These are phyloP conservation scores for Pelodiscus sinensis DNA, from an alignment of 2,113 vertebrate genomes.

Conservation along the genomic window DNA sequence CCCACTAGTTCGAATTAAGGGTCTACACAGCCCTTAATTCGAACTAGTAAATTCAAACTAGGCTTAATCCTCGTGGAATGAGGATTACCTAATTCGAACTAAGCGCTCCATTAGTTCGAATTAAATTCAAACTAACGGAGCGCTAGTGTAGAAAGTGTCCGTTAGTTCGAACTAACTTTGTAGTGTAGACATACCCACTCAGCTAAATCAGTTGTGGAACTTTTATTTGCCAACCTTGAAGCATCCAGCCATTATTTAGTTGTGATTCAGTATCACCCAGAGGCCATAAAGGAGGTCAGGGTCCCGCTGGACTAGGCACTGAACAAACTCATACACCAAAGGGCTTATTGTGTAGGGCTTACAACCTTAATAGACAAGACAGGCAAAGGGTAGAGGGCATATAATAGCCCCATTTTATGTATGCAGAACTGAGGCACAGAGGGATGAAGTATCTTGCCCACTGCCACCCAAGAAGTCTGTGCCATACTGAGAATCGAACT, in stretches of 20 bases:
- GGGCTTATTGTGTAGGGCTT: neutral
- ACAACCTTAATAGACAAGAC: neutral
- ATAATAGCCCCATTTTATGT: neutral
- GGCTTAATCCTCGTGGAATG: too few species aligned
- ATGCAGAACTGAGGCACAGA: neutral
- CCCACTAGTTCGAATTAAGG: too few species aligned
- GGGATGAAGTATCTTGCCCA: accelerated
- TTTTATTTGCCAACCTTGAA: neutral
- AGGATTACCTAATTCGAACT: too few species aligned
- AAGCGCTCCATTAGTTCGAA: too few species aligned
- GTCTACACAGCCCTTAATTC: too few species aligned
- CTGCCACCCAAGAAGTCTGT: neutral
- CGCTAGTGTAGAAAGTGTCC: too few species aligned
- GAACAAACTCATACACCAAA: neutral
- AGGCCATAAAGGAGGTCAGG: neutral
- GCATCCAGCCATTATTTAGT: neutral
- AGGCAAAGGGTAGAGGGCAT: neutral
- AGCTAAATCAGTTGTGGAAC: neutral
- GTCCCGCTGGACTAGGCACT: accelerated
- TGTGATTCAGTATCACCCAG: neutral
- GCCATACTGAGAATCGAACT: neutral
- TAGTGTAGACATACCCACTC: too few species aligned
- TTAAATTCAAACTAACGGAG: too few species aligned
- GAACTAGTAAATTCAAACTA: too few species aligned
- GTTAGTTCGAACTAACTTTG: too few species aligned